Evolutionary conservation across 2,888 invertebrate species (phyloP), one percentile per base, ranked within the genome.

Genomic region (Pterostichus madidus): DNA sequence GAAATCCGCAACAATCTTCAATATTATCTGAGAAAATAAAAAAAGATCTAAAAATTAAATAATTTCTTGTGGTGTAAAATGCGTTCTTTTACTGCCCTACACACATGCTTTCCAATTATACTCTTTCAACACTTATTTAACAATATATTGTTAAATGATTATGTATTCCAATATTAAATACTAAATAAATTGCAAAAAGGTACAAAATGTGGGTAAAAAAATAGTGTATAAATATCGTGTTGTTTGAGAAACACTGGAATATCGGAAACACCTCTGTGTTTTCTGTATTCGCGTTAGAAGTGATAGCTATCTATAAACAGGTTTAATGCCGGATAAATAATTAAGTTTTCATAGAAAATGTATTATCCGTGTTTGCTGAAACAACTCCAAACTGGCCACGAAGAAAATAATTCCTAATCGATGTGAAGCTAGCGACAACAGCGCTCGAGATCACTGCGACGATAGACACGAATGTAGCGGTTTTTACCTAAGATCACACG

Each of bases 261-360:
- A n/a, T 31, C 64, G 64, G 31, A 15, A 64, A 31, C 31, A 64
- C 64, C 64, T 64, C 31, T 17, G n/a, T 64, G 64, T 64, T 31
- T 31, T 7, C 64, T 31, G n/a, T 35, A 64, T 13, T 31, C n/a
- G 35, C 64, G 64, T 31, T 39, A 39, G 39, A 39, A 39, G 39
- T 8, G 68, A 80, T 80, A 68, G 7, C 10, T 8, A 80, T 80
- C 80, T 80, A 49, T 68, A 68, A 68, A 80, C 80, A 80, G 11
- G 32, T 64, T 52, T 64, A 68, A 80, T 80, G 52, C 49, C 31
- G 68, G 31, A 71, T 80, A 80, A 80, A 80, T 80, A 73, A 80
- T 73, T 80, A 80, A 80, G 80, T 73, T 80, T 80, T 73, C 80
- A 80, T 80, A 80, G 80, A 73, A 80, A 71, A 52, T 53, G 73